phyloP scores from a whole-genome alignment of 2,888 invertebrate species.

The Nymphalis polychloros region DNA sequence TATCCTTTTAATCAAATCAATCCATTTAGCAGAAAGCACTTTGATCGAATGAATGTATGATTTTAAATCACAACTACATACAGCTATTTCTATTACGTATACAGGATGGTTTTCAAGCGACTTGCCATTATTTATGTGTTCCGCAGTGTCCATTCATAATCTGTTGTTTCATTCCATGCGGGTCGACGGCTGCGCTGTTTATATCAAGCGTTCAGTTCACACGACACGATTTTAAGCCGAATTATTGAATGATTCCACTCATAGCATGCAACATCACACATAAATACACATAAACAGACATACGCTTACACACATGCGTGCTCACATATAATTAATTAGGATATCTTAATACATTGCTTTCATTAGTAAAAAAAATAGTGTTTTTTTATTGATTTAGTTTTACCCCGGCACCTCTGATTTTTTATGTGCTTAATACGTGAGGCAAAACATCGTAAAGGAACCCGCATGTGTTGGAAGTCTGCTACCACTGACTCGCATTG shows the following conservation, averaged over 20 bases:
- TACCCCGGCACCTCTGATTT: too few relatives aligned
- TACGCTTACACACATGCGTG: too few relatives aligned
- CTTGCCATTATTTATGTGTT: slow-evolving; percentile 39
- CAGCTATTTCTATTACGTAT: slow-evolving; percentile 27
- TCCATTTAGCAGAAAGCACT: neutral
- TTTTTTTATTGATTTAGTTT: too few relatives aligned
- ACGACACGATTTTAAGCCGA: slow-evolving; percentile 14
- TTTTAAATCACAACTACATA: neutral
- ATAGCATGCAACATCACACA: too few relatives aligned
- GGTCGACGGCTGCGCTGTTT: slow-evolving; percentile 22
- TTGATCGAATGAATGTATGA: neutral
- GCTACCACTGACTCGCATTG: too few relatives aligned
- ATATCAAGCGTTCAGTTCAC: neutral
- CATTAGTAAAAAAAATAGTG: too few relatives aligned
- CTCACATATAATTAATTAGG: too few relatives aligned
- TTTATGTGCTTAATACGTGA: too few relatives aligned
- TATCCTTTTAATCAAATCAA: neutral
- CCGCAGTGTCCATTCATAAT: slow-evolving; percentile 38
- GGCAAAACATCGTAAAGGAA: too few relatives aligned
- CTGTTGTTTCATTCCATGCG: slow-evolving; percentile 34
- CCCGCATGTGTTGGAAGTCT: too few relatives aligned
- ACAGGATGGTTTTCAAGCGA: slow-evolving; percentile 31
- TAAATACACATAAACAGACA: too few relatives aligned
- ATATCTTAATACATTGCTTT: too few relatives aligned
- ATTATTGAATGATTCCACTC: neutral